Conservation (phyloP, 2,888 invertebrate genomes). For the Diadegma fenestrale region DNA sequence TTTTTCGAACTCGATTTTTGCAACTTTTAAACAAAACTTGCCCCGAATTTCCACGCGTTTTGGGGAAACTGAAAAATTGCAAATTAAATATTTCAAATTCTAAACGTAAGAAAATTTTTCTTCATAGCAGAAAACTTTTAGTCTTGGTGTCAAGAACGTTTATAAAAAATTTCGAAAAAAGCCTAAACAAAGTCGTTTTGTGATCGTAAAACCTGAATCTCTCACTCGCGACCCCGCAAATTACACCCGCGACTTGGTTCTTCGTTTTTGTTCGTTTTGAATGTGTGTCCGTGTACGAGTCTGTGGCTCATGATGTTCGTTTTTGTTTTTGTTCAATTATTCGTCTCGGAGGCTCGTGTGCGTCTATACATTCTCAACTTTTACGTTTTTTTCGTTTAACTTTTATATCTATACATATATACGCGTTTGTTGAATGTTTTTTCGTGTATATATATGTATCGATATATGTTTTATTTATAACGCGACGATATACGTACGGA, state of each 20-base stretch:
- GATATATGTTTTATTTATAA: slow-evolving; percentile 58
- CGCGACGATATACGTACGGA: slow-evolving; percentile 63
- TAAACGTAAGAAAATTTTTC: too few species aligned
- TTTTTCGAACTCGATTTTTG: too few species aligned
- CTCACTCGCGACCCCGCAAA: slow-evolving; percentile 45
- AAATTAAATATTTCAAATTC: too few species aligned
- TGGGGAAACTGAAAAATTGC: too few species aligned
- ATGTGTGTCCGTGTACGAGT: slow-evolving; percentile 55
- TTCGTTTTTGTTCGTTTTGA: slow-evolving; percentile 42
- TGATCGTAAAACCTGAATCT: too few species aligned
- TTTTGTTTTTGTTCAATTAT: slow-evolving; percentile 20
- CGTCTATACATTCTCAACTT: slow-evolving; percentile 68
- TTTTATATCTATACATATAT: neutral
- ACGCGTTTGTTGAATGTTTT: neutral
- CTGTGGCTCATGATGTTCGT: slow-evolving; percentile 42
- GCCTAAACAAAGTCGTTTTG: too few species aligned
- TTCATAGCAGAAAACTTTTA: too few species aligned
- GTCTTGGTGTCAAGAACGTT: too few species aligned
- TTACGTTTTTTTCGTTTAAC: slow-evolving; percentile 42
- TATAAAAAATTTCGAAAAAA: too few species aligned
- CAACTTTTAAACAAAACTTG: too few species aligned
- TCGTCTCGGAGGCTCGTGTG: slow-evolving; percentile 38
- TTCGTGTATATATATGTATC: neutral
- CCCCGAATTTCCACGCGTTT: too few species aligned
- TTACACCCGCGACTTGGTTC: slow-evolving; percentile 48